Base-by-base conservation (phyloP, 2,113 vertebrate genomes). In the Acrocephalus arundinaceus region DNA sequence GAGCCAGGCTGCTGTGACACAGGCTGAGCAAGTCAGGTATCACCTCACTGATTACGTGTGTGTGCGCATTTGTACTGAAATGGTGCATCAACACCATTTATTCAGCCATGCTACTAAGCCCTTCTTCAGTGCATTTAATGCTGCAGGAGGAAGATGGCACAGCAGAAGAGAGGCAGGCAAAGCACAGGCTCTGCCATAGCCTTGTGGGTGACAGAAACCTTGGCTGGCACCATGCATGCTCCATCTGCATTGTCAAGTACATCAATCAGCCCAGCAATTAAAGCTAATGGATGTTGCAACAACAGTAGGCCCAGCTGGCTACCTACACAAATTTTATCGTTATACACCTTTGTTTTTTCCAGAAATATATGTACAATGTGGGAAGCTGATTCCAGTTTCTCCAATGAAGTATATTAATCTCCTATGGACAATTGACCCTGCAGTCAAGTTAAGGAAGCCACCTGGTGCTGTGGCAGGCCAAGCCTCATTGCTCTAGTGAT, bases 41-140 rank as follows among this genome's bases (percentile, higher is more conserved):
- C 23, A n/a, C 6, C 16, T 85, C 46, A 27, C n/a, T 31, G 51
- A 39, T 48, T 13, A 33, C 11, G 33, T 2, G 13, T 0, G 0
- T 67, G 0, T 0, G 7, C 0, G 0, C n/a, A 15, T 54, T 75
- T 63, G 28, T 28, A 22, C 39, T n/a, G 43, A 67, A 72, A 25
- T 19, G 19, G 5, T 63, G 48, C 43, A 24, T 31, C 67, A 30
- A 45, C 54, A 5, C 30, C 61, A 48, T 37, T 72, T 68, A 51
- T 61, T 49, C 85, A 62, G 19, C 15, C 66, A 13, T 4, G 19
- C 16, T 59, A 10, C n/a, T 58, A 16, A 74, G 15, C 8, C 65
- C 48, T 55, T 67, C 71, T 59, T 75, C 52, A 27, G 30, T 24
- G 55, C 41, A 51, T 82, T 85, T 75, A 37, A 45, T 55, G 58